phyloP scores from a whole-genome alignment of 2,797 vertebrate genomes.

The Eurystomus glaucurus region DNA sequence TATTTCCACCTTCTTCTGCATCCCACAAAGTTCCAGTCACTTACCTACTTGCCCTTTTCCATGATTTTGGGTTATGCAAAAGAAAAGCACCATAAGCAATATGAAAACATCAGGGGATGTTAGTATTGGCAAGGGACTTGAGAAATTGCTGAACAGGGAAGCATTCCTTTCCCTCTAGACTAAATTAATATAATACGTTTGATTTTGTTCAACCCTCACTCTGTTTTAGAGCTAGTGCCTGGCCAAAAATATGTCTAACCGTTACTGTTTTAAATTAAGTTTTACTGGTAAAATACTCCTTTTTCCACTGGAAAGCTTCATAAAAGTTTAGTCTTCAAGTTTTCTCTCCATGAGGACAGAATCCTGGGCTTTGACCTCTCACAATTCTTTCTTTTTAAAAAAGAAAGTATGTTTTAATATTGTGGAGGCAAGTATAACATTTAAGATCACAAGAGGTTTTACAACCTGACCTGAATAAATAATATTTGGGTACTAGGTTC shows the following conservation, averaged over 20 bases:
- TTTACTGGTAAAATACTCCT: slow-evolving; percentile 37
- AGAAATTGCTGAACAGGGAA: slow-evolving; percentile 43
- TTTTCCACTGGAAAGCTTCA: neutral
- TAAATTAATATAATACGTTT: slow-evolving; percentile 44
- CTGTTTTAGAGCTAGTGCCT: neutral
- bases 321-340: neutral
- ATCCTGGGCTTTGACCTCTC: neutral
- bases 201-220: slow-evolving; percentile 43
- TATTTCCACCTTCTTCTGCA: neutral
- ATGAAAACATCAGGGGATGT: slow-evolving; percentile 52
- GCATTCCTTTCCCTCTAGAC: slow-evolving; percentile 57
- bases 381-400: neutral
- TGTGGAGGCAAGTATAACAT: neutral
- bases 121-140: slow-evolving; percentile 54
- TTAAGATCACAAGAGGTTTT: neutral
- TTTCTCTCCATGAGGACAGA: neutral
- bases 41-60: neutral
- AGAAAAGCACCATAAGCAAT: slow-evolving; percentile 24
- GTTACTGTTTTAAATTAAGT: slow-evolving; percentile 61
- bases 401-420: neutral
- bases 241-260: slow-evolving; percentile 47
- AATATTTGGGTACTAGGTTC: neutral
- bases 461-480: neutral
- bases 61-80: neutral
- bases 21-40: neutral